phyloP scores from a whole-genome alignment of 2,113 vertebrate genomes.

The Cisticola juncidis region DNA sequence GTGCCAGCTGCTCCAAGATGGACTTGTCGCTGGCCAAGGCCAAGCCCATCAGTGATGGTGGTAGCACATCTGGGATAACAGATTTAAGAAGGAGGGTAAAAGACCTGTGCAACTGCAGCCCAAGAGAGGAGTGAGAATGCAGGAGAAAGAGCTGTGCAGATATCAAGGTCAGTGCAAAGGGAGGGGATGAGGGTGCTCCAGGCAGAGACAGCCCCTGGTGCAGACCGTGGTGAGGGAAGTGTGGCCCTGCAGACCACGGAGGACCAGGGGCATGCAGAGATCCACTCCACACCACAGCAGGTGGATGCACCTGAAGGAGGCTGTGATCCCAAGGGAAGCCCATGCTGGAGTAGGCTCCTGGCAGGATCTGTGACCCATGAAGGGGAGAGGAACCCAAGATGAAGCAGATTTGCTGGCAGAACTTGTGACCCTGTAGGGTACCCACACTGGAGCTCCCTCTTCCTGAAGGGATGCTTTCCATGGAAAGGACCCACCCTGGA shows the following conservation, averaged over 20 bases:
- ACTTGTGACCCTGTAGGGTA: background rate
- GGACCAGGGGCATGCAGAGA: accelerated
- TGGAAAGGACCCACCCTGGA: background rate
- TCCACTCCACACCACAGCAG: background rate
- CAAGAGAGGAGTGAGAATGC: background rate
- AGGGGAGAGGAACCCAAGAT: background rate
- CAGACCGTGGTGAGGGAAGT: background rate
- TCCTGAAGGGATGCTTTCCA: background rate
- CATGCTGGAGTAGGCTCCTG: background rate
- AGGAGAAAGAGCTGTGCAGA: background rate
- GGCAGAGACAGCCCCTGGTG: no score
- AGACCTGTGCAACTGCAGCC: background rate
- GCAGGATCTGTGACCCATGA: background rate
- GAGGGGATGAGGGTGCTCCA: background rate
- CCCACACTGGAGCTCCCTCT: background rate
- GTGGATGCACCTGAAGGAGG: background rate
- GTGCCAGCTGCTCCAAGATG: background rate
- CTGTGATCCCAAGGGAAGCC: background rate
- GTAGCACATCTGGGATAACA: background rate
- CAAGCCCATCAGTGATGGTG: background rate
- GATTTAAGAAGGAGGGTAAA: background rate
- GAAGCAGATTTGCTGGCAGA: background rate
- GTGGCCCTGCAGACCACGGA: no score
- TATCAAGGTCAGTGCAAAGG: background rate
- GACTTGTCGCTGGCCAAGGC: background rate